Percentiles rank a stretch among this genome's conserved stretches.
phyloP scores from a whole-genome alignment of 1,140 invertebrate genomes.

The Drosophila quadrilineata region DNA sequence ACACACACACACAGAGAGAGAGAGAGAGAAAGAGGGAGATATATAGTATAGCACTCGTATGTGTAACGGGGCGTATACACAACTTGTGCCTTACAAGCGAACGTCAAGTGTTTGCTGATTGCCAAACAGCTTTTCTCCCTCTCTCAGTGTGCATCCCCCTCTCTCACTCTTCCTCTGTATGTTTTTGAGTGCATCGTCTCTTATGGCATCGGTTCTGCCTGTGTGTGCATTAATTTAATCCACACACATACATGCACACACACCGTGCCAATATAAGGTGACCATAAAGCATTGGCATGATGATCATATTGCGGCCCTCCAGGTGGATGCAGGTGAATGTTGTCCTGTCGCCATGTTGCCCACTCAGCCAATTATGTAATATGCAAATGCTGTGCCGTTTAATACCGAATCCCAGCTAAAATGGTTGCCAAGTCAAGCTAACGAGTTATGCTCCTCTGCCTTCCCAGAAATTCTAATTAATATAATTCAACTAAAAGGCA shows the following conservation, averaged over 20 bases:
- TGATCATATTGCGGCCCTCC: constrained; percentile 28
- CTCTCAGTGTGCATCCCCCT: neutral
- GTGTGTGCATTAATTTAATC: constrained; percentile 45
- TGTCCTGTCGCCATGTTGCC: neutral
- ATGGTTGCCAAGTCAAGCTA: no score
- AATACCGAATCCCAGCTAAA: constrained; percentile 31
- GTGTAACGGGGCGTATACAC: constrained; percentile 54
- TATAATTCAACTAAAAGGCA: no score
- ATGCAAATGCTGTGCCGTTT: constrained; percentile 58
- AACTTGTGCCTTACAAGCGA: constrained; percentile 64
- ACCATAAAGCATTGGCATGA: constrained; percentile 64
- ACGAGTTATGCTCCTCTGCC: no score
- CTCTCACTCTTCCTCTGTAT: neutral
- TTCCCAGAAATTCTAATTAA: no score
- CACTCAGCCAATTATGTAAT: constrained; percentile 68
- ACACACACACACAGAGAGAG: neutral
- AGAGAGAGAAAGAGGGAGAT: no score
- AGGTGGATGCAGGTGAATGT: neutral
- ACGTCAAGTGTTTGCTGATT: constrained; percentile 57
- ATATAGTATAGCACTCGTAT: no score
- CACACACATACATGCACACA: no score
- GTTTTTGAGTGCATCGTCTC: no score
- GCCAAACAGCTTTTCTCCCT: neutral
- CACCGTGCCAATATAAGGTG: constrained; percentile 49
- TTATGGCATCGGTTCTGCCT: no score